A percentile compares a stretch with the other conserved stretches of the same genome.
These are phyloP conservation scores for Brachycybe producta DNA, from an alignment of 2,888 invertebrate species.

Conservation along the genomic window DNA sequence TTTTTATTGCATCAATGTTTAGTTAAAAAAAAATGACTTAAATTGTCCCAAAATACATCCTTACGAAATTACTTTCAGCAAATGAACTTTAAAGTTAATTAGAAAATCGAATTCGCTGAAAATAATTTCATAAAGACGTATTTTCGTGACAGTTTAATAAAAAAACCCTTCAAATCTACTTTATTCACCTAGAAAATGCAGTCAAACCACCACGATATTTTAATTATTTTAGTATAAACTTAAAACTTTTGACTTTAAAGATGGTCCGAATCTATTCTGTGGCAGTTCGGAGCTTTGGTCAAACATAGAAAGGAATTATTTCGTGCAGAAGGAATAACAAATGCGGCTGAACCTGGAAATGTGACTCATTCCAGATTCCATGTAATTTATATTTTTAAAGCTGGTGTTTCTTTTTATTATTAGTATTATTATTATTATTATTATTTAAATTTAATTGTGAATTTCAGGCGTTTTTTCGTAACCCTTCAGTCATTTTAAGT, in stretches of 20 bases:
- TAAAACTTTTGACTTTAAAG: constrained; percentile 27
- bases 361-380: constrained; percentile 67
- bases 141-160: constrained; percentile 5
- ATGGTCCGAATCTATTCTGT: constrained; percentile 50
- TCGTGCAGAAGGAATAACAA: constrained; percentile 60
- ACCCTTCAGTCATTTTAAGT: constrained; percentile 65
- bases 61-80: no score
- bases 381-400: no score
- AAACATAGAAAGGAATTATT: constrained; percentile 58
- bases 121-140: constrained; percentile 17
- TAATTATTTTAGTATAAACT: not conserved
- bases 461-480: constrained; percentile 69
- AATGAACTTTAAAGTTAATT: no score
- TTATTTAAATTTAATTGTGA: constrained; percentile 22
- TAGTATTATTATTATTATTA: not conserved
- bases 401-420: constrained; percentile 9
- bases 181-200: constrained; percentile 17
- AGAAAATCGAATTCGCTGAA: no score
- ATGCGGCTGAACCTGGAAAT: constrained; percentile 78
- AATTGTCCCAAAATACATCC: no score
- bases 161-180: not conserved
- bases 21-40: no score
- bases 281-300: constrained; percentile 61
- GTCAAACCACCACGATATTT: constrained; percentile 20
- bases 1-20: no score